phyloP scores from a whole-genome alignment of 2,888 invertebrate genomes.

The Xestia c-nigrum region DNA sequence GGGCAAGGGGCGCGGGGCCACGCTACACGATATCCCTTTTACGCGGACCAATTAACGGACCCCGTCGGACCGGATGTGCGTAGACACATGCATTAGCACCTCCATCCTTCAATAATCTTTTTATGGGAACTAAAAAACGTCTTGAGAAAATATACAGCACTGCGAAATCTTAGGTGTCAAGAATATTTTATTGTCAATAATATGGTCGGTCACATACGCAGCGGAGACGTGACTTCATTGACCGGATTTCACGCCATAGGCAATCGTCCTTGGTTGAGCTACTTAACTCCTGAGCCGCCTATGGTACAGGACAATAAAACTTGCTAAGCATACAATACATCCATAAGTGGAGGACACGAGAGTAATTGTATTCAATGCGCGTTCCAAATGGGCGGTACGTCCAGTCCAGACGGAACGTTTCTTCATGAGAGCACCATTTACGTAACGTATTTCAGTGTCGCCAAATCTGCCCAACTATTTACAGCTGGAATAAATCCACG shows the following conservation, averaged over 20 bases:
- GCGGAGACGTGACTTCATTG: conserved; percentile 78
- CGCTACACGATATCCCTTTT: conserved; percentile 90
- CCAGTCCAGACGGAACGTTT: conserved; percentile 65
- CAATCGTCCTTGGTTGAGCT: conserved; percentile 82
- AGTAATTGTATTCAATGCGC: conserved; percentile 80
- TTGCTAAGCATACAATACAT: conserved; percentile 77
- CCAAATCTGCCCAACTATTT: conserved; percentile 67
- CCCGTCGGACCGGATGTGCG: conserved; percentile 87
- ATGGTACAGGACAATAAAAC: conserved; percentile 79
- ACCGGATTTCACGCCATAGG: conserved; percentile 76
- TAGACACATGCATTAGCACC: conserved; percentile 89
- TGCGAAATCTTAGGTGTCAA: conserved; percentile 73
- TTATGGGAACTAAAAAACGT: conserved; percentile 79
- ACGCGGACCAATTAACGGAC: conserved; percentile 90
- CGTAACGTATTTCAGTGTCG: conserved; percentile 55
- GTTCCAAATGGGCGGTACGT: conserved; percentile 70
- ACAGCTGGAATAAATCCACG: conserved; percentile 72
- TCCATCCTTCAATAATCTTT: conserved; percentile 87
- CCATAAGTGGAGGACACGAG: conserved; percentile 73
- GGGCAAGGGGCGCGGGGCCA: conserved; percentile 76
- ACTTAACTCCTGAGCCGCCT: conserved; percentile 73
- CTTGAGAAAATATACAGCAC: conserved; percentile 75
- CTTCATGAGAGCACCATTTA: conserved; percentile 69
- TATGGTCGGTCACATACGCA: conserved; percentile 67
- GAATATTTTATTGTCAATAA: conserved; percentile 66